Evolutionary conservation across 2,113 vertebrate species (phyloP).

Genomic region (Guaruba guarouba): DNA sequence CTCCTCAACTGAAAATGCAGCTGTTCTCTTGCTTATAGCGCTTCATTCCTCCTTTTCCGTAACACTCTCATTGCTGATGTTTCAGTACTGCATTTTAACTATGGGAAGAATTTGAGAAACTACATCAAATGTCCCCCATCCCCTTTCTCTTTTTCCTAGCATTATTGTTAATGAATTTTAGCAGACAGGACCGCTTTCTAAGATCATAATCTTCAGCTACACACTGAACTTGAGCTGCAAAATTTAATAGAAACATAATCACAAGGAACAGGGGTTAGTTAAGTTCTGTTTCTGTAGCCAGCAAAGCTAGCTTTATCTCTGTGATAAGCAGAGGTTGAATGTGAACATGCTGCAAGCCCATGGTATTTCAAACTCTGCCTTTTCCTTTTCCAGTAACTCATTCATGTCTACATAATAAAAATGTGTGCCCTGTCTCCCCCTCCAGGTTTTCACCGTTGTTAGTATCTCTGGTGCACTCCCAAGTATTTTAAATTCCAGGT

Average conservation of each 20-base stretch:
- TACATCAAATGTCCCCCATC: neutral
- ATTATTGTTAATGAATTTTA: neutral
- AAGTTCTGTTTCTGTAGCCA: neutral
- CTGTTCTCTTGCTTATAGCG: neutral
- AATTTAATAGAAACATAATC: neutral
- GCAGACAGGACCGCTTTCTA: neutral
- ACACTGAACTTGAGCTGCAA: neutral
- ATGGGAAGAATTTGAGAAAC: neutral
- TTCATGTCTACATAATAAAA: neutral
- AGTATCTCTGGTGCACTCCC: neutral
- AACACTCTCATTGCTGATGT: neutral
- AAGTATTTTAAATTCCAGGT: neutral
- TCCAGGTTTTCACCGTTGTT: neutral
- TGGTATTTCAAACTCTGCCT: neutral
- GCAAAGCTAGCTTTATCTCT: neutral
- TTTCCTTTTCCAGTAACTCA: neutral
- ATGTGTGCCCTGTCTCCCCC: rapidly evolving
- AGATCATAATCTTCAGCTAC: neutral
- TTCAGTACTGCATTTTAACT: neutral
- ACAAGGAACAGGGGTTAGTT: neutral
- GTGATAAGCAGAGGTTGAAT: neutral
- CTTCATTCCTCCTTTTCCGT: neutral
- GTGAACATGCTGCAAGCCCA: neutral
- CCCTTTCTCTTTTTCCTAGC: neutral
- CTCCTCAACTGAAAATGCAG: neutral